Percentiles rank a stretch among this genome's conserved stretches.
Evolutionary conservation across 2,888 invertebrate species (phyloP).

Genomic region (Idaea straminata): DNA sequence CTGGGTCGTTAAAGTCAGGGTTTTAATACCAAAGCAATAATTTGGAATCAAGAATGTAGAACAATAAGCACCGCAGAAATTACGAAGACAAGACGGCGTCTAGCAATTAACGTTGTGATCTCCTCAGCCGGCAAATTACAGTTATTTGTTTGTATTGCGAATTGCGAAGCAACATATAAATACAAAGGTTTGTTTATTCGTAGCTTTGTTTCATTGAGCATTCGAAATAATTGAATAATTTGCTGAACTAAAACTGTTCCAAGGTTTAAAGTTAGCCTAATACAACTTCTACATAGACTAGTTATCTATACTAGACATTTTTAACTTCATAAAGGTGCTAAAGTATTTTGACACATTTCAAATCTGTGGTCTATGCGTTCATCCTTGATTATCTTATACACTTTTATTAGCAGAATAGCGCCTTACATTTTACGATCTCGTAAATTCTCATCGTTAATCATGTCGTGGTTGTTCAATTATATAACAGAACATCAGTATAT

Average conservation of each 20-base stretch:
- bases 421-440: no score
- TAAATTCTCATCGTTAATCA: no score
- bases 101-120: slow-evolving; percentile 7
- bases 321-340: no score
- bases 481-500: no score
- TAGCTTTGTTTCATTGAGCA: not conserved
- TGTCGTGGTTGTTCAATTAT: no score
- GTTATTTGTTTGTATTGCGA: slow-evolving; percentile 4
- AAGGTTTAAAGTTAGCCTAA: not conserved
- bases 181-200: not conserved
- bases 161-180: not conserved
- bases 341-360: no score
- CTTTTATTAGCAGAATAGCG: no score
- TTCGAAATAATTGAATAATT: not conserved
- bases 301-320: no score
- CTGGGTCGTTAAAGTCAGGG: no score
- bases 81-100: slow-evolving; percentile 1
- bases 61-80: not conserved
- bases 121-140: slow-evolving; percentile 2
- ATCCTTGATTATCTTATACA: no score
- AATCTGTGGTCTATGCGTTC: no score
- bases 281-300: no score
- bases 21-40: not conserved
- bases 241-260: not conserved
- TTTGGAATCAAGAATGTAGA: not conserved